Conservation (phyloP, 2,113 vertebrate genomes). For the Alethe diademata region DNA sequence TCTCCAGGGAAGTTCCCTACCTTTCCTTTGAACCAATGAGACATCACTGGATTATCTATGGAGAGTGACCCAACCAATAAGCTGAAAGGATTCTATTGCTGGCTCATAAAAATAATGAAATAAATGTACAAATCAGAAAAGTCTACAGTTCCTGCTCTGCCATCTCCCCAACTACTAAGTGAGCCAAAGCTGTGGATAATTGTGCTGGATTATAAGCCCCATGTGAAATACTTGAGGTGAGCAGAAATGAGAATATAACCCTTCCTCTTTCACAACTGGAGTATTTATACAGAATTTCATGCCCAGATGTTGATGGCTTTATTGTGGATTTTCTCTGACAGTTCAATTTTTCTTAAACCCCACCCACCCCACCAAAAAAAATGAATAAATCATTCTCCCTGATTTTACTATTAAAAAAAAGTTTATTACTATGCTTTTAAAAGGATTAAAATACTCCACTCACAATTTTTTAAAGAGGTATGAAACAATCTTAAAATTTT, state of each 20-base stretch:
- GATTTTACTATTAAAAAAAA: neutral
- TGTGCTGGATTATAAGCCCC: neutral
- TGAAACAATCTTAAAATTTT: neutral
- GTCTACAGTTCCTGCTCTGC: neutral
- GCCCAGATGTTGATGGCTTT: neutral
- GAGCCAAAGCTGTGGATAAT: neutral
- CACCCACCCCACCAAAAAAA: no score
- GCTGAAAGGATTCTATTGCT: neutral
- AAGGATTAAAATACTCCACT: neutral
- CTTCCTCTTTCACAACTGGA: neutral
- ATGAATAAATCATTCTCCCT: fast-evolving
- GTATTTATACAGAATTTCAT: neutral
- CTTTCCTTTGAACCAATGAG: neutral
- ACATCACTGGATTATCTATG: neutral
- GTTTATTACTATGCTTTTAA: neutral
- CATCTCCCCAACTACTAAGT: neutral
- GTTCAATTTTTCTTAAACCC: no score
- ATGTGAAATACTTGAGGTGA: neutral
- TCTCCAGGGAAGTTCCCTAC: neutral
- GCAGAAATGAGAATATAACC: neutral
- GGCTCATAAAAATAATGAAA: neutral
- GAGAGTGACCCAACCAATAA: neutral
- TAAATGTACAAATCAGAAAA: neutral
- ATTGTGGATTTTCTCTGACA: neutral
- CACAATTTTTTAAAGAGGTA: neutral